Base-by-base conservation (phyloP, 92 coral and sea anemone genomes). In the Porites divaricata region DNA sequence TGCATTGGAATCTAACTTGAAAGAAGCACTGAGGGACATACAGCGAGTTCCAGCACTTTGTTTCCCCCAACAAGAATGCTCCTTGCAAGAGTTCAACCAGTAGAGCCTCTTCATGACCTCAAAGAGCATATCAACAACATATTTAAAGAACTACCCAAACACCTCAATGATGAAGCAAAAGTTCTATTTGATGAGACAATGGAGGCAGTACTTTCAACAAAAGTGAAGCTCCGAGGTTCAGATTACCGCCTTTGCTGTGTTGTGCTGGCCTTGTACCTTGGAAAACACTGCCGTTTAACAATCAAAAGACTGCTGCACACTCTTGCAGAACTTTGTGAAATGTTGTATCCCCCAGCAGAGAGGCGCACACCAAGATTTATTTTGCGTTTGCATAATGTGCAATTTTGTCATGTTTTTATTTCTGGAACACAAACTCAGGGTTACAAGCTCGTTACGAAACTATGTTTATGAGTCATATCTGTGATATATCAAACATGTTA, bases 41-140 rank as follows among this genome's bases (percentile, higher is more conserved):
- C 84, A 68, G 54, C 59, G 78, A 20, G 88, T 88, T 10, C 84
- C 88, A 6, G 68, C 79, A 13, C 71, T 88, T 19, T 22, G 84
- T 72, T 52, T 81, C 11, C 69, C 50, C 23, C 51, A 26, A 10
- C 80, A 75, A 22, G 19, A 14, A 1, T 5, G 51, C 9, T 68
- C 71, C 45, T 22, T 86, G 78, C 24, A 67, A 21, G 67, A 80
- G 14, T 35, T 79, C 20, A 86, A 72, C 80, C 90, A n/a, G 68
- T 80, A 16, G 90, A 86, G 23, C 86, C 57, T 53, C 57, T 53
- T 8, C 57, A 53, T 53, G 57, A 53, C 57, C 57, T 53, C 90
- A 20, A 86, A 45, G 87, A 86, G 41, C 69, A 68, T 12, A 68
- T 26, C 0, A 22, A 68, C 74, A 86, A 86, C 72, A 24, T 86